A percentile compares a stretch with the other conserved stretches of the same genome.
Evolutionary conservation across 2,797 vertebrate species (phyloP).

Genomic region (Loris lydekkerianus): DNA sequence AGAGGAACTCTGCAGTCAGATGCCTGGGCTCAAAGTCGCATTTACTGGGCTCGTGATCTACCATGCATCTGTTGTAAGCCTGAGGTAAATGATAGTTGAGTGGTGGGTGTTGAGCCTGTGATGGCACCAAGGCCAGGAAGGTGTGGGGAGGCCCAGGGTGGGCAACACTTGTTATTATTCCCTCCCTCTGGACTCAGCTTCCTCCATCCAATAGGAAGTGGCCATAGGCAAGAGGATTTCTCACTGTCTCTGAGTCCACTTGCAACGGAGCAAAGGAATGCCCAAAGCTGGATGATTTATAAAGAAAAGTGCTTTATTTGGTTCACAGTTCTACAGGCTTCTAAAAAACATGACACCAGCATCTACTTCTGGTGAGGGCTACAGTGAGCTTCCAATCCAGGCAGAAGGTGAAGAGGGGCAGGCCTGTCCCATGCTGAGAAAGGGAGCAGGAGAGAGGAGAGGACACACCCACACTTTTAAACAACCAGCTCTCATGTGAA

Average conservation of each 20-base stretch:
- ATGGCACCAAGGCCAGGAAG: not conserved
- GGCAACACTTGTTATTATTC: rapidly evolving
- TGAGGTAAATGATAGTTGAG: rapidly evolving
- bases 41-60: not conserved
- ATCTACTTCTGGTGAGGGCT: too few species aligned
- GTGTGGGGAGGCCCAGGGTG: not conserved
- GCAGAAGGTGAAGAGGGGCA: too few species aligned
- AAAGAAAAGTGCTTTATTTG: too few species aligned
- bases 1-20: not conserved
- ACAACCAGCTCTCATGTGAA: too few species aligned
- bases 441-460: too few species aligned
- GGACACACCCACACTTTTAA: too few species aligned
- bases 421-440: too few species aligned
- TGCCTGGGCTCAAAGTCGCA: not conserved
- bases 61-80: not conserved
- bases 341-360: too few species aligned
- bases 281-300: too few species aligned
- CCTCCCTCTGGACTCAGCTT: not conserved
- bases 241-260: not conserved
- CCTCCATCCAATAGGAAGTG: not conserved
- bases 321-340: too few species aligned
- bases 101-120: rapidly evolving
- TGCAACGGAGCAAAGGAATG: too few species aligned
- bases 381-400: too few species aligned
- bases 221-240: not conserved